A percentile compares a stretch with the other conserved stretches of the same genome.
These are phyloP conservation scores for Orthonychiurus folsomi DNA, from an alignment of 2,888 invertebrate genomes.

Conservation along the genomic window DNA sequence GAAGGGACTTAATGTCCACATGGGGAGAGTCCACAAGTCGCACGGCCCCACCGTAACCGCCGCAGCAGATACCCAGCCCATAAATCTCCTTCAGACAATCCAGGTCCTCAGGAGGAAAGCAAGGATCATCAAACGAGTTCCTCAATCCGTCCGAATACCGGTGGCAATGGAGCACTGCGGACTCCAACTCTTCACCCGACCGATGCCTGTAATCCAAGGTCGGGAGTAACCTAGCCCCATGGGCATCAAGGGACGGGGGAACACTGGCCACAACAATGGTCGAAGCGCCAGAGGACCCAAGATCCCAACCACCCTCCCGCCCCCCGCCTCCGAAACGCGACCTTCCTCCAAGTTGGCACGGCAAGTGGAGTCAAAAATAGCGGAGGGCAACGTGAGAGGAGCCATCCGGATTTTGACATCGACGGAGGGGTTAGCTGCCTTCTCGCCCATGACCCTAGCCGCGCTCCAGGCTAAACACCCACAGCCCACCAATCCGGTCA, in stretches of 20 bases:
- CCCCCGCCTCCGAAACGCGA: not conserved
- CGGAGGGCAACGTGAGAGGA: slow-evolving; percentile 13
- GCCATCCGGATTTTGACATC: slow-evolving; percentile 12
- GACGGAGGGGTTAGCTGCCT: slow-evolving; percentile 9
- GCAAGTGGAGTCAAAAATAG: slow-evolving; percentile 10
- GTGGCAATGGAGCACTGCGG: not conserved
- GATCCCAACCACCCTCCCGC: not conserved
- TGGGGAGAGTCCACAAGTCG: too few relatives aligned
- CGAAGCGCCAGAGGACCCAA: not conserved
- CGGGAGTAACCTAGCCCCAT: too few relatives aligned
- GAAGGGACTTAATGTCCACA: not conserved
- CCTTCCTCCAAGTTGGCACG: not conserved
- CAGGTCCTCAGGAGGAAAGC: not conserved
- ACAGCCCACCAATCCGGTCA: not conserved
- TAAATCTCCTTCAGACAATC: too few relatives aligned
- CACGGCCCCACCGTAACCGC: too few relatives aligned
- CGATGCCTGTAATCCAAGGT: too few relatives aligned
- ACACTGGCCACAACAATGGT: too few relatives aligned
- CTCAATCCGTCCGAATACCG: not conserved
- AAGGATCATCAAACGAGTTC: not conserved
- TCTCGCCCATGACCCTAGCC: not conserved
- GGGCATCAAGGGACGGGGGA: too few relatives aligned
- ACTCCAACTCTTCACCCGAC: too few relatives aligned
- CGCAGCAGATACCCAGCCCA: too few relatives aligned
- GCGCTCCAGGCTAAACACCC: slow-evolving; percentile 9